Conservation (phyloP, 2,888 invertebrate species). For the Lamproptera curius region DNA sequence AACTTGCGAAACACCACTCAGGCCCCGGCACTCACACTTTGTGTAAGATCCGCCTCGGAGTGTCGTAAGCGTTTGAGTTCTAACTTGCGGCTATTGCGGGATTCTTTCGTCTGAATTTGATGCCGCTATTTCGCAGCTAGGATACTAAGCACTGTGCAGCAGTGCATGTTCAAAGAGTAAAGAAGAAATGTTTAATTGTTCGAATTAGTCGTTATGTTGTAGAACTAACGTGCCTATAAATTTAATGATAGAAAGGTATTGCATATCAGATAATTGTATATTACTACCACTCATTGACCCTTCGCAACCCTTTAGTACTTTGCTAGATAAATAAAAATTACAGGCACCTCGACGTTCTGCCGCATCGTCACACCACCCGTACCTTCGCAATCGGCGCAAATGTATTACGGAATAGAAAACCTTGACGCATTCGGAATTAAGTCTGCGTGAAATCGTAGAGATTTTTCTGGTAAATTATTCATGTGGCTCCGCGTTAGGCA, state of each 20-base stretch:
- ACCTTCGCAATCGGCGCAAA: conserved; percentile 40
- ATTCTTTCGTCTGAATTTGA: conserved; percentile 42
- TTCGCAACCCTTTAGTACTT: no score
- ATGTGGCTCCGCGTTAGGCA: conserved; percentile 70
- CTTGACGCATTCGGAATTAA: conserved; percentile 71
- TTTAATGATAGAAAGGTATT: no score
- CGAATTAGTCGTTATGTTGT: no score
- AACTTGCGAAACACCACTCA: conserved; percentile 56
- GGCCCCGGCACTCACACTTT: conserved; percentile 27
- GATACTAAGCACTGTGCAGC: no score
- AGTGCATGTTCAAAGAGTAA: no score
- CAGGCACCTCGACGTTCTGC: no score
- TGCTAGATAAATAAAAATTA: no score
- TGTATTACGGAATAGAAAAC: conserved; percentile 71
- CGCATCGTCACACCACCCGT: neutral
- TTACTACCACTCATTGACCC: no score
- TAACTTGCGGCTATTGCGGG: conserved; percentile 27
- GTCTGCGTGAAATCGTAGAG: conserved; percentile 75
- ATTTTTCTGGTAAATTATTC: conserved; percentile 78
- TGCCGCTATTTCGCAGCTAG: no score
- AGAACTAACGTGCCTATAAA: no score
- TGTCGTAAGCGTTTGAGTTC: conserved; percentile 42
- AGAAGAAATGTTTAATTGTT: no score
- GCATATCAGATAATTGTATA: no score
- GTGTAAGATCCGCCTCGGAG: conserved; percentile 48